Conservation (phyloP, 2,888 invertebrate species). For the Andrena minutula region DNA sequence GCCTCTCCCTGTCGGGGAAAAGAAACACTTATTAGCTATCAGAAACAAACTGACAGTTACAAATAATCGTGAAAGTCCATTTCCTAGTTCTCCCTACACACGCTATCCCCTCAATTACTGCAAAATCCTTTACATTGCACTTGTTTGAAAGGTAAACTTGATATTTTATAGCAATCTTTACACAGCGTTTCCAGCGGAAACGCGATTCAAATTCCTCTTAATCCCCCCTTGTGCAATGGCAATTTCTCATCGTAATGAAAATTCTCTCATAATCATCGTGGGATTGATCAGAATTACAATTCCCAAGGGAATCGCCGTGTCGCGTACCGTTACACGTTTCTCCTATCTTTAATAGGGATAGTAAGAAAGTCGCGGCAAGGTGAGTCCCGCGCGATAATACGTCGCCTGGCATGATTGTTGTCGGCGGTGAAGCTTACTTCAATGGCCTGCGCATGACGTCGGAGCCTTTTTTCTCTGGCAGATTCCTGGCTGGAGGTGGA, state of each 20-base stretch:
- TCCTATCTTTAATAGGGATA: slow-evolving; percentile 1
- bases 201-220: not conserved
- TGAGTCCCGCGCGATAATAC: not conserved
- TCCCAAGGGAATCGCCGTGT: not conserved
- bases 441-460: slow-evolving; percentile 91
- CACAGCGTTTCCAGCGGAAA: not conserved
- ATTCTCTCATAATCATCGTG: not conserved
- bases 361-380: not conserved
- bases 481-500: slow-evolving; percentile 74
- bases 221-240: not conserved
- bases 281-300: slow-evolving; percentile 8
- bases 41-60: no score
- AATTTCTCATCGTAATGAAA: not conserved
- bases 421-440: slow-evolving; percentile 86
- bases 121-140: not conserved
- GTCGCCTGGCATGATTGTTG: not conserved
- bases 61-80: not conserved
- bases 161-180: not conserved
- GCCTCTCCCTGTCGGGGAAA: slow-evolving; percentile 91
- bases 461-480: slow-evolving; percentile 79
- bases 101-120: no score
- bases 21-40: not conserved
- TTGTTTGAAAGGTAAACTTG: not conserved
- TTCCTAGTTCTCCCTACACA: no score
- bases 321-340: slow-evolving; percentile 19